Base-by-base conservation (phyloP, 2,113 vertebrate species). In the Orientallactaga bullata region DNA sequence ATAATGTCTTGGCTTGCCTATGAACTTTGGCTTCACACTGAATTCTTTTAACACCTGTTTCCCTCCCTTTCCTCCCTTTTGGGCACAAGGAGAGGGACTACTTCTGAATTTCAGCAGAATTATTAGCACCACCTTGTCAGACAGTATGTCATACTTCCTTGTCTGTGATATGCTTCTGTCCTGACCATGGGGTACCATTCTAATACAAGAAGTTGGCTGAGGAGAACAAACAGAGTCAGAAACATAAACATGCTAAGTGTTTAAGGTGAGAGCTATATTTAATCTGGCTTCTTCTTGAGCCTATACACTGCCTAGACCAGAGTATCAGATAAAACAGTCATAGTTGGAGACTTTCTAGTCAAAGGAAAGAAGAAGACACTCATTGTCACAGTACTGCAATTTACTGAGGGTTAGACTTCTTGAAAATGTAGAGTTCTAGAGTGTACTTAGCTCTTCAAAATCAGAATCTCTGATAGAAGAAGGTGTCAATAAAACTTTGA, bases 21-120 rank as follows among this genome's bases (percentile, higher is more conserved):
- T 87, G 95, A 87, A 94, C 84, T 82, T 83, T 86, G 94, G 66
- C 82, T 96, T 97, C 96, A 95, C 97, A 71, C 95, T 96, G 97
- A 97, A 97, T 97, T 96, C 81, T 96, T 96, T 96, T 91, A 97
- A 85, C 95, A 95, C 95, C 97, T 95, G 90, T 91, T 97, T 90
- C 82, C 78, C 85, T 92, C 85, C 18, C 74, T 85, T 47, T 55
- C 58, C 78, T 83, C 69, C 78, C 82, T 65, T 69, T 65, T 93
- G 92, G 83, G 93, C 82, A 76, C 60, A 79, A 61, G 72, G 51
- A 94, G 58, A 86, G 61, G 42, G 85, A 85, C n/a, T 88, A 51
- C 87, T 68, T 91, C 74, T 63, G 86, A 92, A 81, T 68, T 95
- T 95, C 55, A 55, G 78, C 16, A 73, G 82, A 94, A 51, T 90